Evolutionary conservation across 2,113 vertebrate species (phyloP), one percentile per base, ranked within the genome.

Genomic region (Lontra canadensis): DNA sequence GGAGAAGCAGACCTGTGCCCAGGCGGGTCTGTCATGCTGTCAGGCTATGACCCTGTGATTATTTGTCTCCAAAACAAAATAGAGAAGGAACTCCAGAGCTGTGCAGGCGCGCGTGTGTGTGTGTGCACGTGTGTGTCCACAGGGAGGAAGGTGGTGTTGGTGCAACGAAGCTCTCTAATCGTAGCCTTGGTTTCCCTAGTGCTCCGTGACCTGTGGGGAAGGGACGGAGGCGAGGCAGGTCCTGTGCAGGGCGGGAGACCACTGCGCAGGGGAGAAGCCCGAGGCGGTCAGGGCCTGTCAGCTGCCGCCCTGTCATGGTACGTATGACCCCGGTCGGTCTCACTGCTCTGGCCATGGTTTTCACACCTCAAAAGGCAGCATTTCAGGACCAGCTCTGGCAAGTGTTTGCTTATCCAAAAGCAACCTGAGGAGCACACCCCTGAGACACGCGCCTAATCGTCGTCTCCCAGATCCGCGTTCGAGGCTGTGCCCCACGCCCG

Each of bases 151-250:
- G 3, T 1, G 0, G 7, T 36, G 25, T 81, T 1, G 4, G 25
- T 55, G 76, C n/a, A 57, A 74, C 44, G n/a, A 31, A 44, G 0
- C 0, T 59, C 80, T 57, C 0, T 88, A 93, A 96, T 49, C 15
- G 36, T 13, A 1, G 6, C 90, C 63, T 97, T 87, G 97, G 83
- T 97, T 89, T 74, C 44, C 57, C 0, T 71, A 99, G 99, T 99
- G 99, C 85, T 99, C 99, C 0, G 99, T 99, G 93, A 99, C 99
- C 36, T 99, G 99, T 0, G 99, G 99, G 0, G 99, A 99, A 95
- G 99, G 99, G 21, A 99, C 98, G 0, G 99, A 99, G 95, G 98
- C 98, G 79, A 99, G 99, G 49, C 98, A 99, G 97, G 98, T 99
- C 47, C 98, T 98, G 1, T 99, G 99, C 95, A 99, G 99, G 0